Evolutionary conservation across 2,888 invertebrate species (phyloP), one percentile per base, ranked within the genome.

Genomic region (Epirrhoe alternata): DNA sequence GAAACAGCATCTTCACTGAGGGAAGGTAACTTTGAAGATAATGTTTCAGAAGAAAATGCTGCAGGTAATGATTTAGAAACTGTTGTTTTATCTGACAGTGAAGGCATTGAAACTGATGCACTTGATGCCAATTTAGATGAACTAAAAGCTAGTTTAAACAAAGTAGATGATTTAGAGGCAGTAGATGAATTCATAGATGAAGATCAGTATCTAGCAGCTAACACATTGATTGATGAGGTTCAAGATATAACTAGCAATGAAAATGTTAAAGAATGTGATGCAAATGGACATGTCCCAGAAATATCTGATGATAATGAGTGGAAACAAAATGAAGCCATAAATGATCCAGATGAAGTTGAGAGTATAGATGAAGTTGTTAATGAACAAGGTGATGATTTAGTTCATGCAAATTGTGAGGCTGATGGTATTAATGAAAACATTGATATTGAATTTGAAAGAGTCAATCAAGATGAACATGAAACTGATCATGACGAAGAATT

Each of bases 271-370:
- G 38, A 42, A 42, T 42, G 38, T 12, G 38, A 12, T 4, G 12
- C 6, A 10, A 16, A 6, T 50, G 45, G 17, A 49, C 53, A 42
- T 10, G 31, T 31, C 33, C 30, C 17, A n/a, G 42, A 61, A n/a
- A 62, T 66, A 33, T 54, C 54, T 55, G 66, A 66, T 58, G 61
- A 66, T 35, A 12, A 35, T 7, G 33, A 33, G 5, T 7, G 33
- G 35, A 7, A 2, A 35, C 8, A 35, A 8, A 35, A 35, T 35
- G 35, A 42, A 12, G 38, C 12, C 5, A 10, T 5, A 42, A 42
- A 1, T 7, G 35, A 35, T 42, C 12, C 0, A 42, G 12, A 42
- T 42, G 12, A 42, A 42, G 38, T 12, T 42, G 38, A 42, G 12
- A 12, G 5, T 42, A 12, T 42, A 42, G 8, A 4, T 42, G 4